Base-by-base conservation (phyloP, 2,113 vertebrate genomes). In the Nycticryphes semicollaris region DNA sequence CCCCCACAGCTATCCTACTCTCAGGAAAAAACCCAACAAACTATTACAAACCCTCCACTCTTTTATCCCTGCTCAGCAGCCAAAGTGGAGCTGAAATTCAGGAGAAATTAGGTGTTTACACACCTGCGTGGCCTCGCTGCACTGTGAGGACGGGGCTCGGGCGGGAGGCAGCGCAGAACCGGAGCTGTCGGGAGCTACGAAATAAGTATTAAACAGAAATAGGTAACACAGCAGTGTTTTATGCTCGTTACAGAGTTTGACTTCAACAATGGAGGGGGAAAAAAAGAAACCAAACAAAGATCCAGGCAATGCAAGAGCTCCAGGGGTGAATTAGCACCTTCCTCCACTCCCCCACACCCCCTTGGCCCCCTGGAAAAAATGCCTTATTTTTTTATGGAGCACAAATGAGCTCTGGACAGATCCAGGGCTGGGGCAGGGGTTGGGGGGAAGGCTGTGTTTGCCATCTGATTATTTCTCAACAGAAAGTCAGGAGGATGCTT, bases 61-160 rank as follows among this genome's bases (percentile, higher is more conserved):
- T 22, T 25, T 9, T 2, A 39, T 48, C 62, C 45, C 67, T 12
- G 20, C 84, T 47, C 12, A 3, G 24, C 31, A 9, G 2, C 60
- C 7, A 20, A 62, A 51, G 35, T 60, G 14, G 63, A 63, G 57
- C 24, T 13, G 2, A 14, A n/a, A 63, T 7, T 10, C 22, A 18
- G 1, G 45, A 48, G 74, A 16, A 37, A 8, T 2, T 7, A 4
- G n/a, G 17, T 2, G 4, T 33, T 64, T 53, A 3, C n/a, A 54
- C 59, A 18, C 60, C 90, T 8, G 2, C 83, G 1, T 2, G 50
- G 80, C 5, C 21, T 1, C 31, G 75, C 70, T 30, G 4, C 33
- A 5, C 13, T 5, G 51, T 4, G 37, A 45, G 35, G 41, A 35
- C 0, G 1, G 13, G 64, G 33, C 18, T 19, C 4, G 50, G 3